Base-by-base conservation (phyloP, 2,797 vertebrate species). In the Chrysolophus pictus region DNA sequence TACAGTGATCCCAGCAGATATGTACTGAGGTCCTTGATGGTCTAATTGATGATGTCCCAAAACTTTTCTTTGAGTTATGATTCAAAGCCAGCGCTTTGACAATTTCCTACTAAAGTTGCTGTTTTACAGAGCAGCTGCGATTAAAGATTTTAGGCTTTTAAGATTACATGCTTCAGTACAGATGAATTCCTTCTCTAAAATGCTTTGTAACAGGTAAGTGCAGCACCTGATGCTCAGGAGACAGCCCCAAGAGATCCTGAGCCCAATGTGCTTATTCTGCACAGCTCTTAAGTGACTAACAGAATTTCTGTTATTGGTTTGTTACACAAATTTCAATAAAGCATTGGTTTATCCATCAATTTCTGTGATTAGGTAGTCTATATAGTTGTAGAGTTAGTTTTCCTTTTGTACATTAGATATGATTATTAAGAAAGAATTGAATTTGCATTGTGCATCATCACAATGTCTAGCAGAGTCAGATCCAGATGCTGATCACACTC, bases 101-200 rank as follows among this genome's bases (percentile, higher is more conserved):
- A 62, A 4, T 73, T 92, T 73, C 7, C 33, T 33, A 53, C 5
- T 17, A 21, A 73, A 91, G 18, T 2, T n/a, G 2, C 24, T 85
- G 46, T 74, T 94, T 79, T 14, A 1, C 44, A 90, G 41, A 71
- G 7, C 44, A 83, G 28, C 29, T 65, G 49, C 75, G 62, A 53
- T 42, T 44, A 49, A 88, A 93, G 15, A 6, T 91, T 86, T 60
- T 49, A 63, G 49, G 14, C 6, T 91, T 88, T 82, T 73, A 47
- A 65, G 39, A 76, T 84, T n/a, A 74, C 62, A 55, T 28, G 10
- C 22, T 28, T 33, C 7, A 31, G 23, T 46, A 42, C 12, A 65
- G 60, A 64, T 9, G 33, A 28, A 76, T 51, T 46, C 22, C 13
- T 29, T 88, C 0, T 0, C 5, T 59, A 3, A 39, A 19, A 42